Evolutionary conservation across 2,113 vertebrate genomes (phyloP).

Genomic region (Sebastes schlegelii): DNA sequence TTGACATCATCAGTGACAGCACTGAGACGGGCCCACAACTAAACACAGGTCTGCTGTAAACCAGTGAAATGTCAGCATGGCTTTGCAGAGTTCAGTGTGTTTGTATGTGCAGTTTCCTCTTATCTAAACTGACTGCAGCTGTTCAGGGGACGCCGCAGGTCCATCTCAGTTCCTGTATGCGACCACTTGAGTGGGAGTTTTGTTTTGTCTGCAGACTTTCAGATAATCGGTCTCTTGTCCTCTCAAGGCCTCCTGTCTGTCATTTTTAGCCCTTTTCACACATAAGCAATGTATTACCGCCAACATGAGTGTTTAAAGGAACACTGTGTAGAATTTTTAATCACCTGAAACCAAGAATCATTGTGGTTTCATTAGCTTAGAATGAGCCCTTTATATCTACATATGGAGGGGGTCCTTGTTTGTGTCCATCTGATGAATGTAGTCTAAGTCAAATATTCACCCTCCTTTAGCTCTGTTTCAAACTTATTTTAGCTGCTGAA

Average conservation of each 20-base stretch:
- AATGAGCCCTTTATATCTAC: too few relatives aligned
- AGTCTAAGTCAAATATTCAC: not conserved
- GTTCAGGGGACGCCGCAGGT: constrained; percentile 12
- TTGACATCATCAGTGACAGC: constrained; percentile 44
- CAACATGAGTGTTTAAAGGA: too few relatives aligned
- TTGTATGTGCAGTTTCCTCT: constrained; percentile 33
- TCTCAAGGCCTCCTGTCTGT: constrained; percentile 19
- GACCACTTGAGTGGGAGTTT: constrained; percentile 40
- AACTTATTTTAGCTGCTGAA: not conserved
- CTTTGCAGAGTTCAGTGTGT: constrained; percentile 19
- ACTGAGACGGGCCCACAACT: constrained; percentile 30
- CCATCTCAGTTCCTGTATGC: constrained; percentile 30
- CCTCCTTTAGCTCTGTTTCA: not conserved
- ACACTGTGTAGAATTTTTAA: too few relatives aligned
- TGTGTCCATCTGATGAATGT: not conserved
- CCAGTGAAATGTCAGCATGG: constrained; percentile 41
- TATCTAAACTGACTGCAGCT: constrained; percentile 72
- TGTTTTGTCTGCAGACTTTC: constrained; percentile 59
- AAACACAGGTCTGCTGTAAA: constrained; percentile 47
- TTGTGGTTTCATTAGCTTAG: too few relatives aligned
- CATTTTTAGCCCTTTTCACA: not conserved
- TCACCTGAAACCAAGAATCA: too few relatives aligned
- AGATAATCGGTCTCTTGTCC: constrained; percentile 22
- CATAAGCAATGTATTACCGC: too few relatives aligned
- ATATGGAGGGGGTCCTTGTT: not conserved